A percentile compares a stretch with the other conserved stretches of the same genome.
Conservation (phyloP, 2,113 vertebrate genomes). For the Rhegmatorhina hoffmannsi region DNA sequence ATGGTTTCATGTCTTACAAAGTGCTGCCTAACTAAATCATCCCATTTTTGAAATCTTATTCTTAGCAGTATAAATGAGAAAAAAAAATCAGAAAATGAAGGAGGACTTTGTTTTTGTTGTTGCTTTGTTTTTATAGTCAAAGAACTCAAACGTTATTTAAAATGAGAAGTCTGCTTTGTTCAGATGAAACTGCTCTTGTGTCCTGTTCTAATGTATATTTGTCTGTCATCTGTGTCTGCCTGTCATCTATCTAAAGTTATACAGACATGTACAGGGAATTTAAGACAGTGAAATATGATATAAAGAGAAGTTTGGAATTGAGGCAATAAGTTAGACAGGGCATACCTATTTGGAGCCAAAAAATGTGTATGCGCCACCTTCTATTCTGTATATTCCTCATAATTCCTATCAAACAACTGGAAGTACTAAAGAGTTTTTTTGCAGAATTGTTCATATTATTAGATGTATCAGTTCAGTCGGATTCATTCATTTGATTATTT, state of each 20-base stretch:
- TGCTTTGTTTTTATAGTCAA: not conserved
- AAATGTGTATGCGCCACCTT: not conserved
- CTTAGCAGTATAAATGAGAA: not conserved
- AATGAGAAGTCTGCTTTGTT: not conserved
- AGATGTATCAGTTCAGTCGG: not conserved
- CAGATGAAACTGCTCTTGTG: not conserved
- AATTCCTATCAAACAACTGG: not conserved
- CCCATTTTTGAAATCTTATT: not conserved
- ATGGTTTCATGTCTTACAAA: not conserved
- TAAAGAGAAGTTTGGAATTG: not conserved
- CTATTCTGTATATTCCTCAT: not conserved
- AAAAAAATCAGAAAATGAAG: not conserved
- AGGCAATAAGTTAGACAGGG: not conserved
- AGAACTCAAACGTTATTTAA: not conserved
- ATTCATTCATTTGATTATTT: conserved; percentile 4
- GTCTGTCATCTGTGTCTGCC: conserved; percentile 9
- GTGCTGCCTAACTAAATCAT: not conserved
- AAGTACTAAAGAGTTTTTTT: not conserved
- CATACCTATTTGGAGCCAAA: not conserved
- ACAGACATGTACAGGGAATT: not conserved
- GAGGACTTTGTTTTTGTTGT: not conserved
- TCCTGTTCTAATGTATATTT: not conserved
- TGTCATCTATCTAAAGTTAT: conserved; percentile 16
- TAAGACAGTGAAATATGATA: not conserved
- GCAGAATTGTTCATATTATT: not conserved